Conservation (phyloP, 2,888 invertebrate species). For the Andricus quercusramuli region DNA sequence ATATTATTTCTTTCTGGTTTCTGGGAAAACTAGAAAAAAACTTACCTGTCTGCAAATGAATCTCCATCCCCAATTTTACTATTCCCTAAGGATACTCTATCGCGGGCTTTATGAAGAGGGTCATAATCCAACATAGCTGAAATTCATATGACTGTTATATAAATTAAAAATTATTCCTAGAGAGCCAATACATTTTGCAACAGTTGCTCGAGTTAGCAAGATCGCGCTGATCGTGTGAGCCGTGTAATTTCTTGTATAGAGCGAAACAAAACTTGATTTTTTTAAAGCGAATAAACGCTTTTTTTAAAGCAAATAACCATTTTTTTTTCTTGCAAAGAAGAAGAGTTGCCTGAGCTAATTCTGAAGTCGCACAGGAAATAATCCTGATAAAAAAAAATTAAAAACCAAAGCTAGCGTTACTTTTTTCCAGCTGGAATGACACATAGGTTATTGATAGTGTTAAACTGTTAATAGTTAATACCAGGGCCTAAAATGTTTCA, state of each 20-base stretch:
- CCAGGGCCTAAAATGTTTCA: too few species aligned
- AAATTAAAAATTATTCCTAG: not conserved
- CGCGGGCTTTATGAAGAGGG: constrained; percentile 71
- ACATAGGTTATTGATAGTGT: constrained; percentile 9
- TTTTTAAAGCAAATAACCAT: not conserved
- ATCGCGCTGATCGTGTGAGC: constrained; percentile 34
- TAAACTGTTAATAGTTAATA: too few species aligned
- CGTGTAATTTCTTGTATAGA: constrained; percentile 11
- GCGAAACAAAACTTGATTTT: not conserved
- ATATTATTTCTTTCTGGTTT: too few species aligned
- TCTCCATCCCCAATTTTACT: constrained; percentile 74
- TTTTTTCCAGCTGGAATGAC: constrained; percentile 15
- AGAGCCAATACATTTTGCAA: constrained; percentile 24
- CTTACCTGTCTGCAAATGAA: constrained; percentile 73
- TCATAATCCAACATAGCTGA: constrained; percentile 76
- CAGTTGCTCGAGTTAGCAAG: constrained; percentile 26
- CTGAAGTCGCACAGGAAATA: constrained; percentile 61
- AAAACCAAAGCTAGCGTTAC: constrained; percentile 28
- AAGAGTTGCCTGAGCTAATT: constrained; percentile 60
- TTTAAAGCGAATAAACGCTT: not conserved
- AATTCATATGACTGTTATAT: constrained; percentile 64
- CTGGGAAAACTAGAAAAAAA: constrained; percentile 44
- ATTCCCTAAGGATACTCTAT: constrained; percentile 72
- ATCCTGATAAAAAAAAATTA: constrained; percentile 23
- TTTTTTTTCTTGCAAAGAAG: not conserved